Evolutionary conservation across 1,140 invertebrate species (phyloP), one percentile per base, ranked within the genome.

Genomic region (Temnothorax longispinosus): DNA sequence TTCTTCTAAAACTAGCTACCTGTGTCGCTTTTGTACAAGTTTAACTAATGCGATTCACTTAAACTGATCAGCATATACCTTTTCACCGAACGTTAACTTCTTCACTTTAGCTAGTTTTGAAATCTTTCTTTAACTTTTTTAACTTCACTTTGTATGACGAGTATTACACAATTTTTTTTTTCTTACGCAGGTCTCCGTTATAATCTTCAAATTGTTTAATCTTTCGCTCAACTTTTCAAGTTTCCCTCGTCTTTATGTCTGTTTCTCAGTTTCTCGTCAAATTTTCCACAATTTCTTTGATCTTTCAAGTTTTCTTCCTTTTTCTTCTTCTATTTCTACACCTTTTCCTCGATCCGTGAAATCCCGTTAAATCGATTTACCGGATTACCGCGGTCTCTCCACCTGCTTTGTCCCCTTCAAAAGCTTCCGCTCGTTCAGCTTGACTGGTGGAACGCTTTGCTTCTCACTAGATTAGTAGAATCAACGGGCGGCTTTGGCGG

Each of bases 381-480:
- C 1, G 21, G 6, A 69, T 21, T 54, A 18, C 6, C 27, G 27
- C n/a, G 13, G 13, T 27, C 27, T 21, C 15, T 60, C 18, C 13
- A 72, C 21, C 18, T 15, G 15, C 3, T 47, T 47, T 13, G 7
- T 35, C 32, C 18, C 15, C 38, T 60, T 60, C 38, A 60, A 54
- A 27, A 3, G 0, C 18, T 58, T 58, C 11, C 38, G 80, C 27
- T 60, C 67, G 27, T 58, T 82, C 27, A 11, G 7, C 52, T 41
- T 52, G 27, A 77, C 15, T 18, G 15, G 7, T 35, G 67, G 41
- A 82, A 74, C 69, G 41, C 27, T 74, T 58, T 38, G 18, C 69
- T 84, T 47, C 32, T 84, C 69, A 50, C 69, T 75, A 18, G 41
- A 75, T 71, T 74, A 82, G 21, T 71, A 71, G 69, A 44, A 62